These are phyloP conservation scores for Channa striata DNA, from an alignment of 2,797 vertebrate species.

Conservation along the genomic window DNA sequence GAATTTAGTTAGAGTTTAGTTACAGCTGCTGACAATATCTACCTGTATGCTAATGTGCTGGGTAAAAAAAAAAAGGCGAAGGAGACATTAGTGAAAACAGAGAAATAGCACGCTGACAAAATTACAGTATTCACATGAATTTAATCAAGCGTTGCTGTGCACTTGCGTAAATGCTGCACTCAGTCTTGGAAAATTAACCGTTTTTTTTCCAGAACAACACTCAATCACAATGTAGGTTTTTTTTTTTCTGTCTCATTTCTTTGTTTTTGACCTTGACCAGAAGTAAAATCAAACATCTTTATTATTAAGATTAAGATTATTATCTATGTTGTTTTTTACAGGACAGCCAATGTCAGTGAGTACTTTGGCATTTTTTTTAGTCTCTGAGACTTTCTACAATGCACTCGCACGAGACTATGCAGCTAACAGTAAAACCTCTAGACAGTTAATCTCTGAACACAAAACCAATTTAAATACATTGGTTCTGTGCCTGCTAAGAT, in stretches of 20 bases:
- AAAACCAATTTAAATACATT: constrained; percentile 38
- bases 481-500: constrained; percentile 19
- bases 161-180: constrained; percentile 43
- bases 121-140: constrained; percentile 60
- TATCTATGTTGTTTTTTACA: constrained; percentile 11
- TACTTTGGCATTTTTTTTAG: too few species aligned
- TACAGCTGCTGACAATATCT: background rate
- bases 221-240: background rate
- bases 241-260: constrained; percentile 6
- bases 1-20: constrained; percentile 11
- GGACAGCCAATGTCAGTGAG: background rate
- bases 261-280: background rate
- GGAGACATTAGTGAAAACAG: constrained; percentile 38
- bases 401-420: constrained; percentile 10
- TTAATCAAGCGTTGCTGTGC: constrained; percentile 49
- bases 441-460: constrained; percentile 14
- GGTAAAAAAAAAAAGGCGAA: background rate
- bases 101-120: constrained; percentile 48
- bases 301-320: constrained; percentile 1
- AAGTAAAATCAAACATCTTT: background rate
- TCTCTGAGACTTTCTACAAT: background rate
- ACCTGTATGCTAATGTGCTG: constrained; percentile 16
- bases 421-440: constrained; percentile 14
- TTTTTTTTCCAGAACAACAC: constrained; percentile 42
- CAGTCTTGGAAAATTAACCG: constrained; percentile 50